These are phyloP conservation scores for Epistrophe grossulariae DNA, from an alignment of 2,888 invertebrate genomes.

Conservation along the genomic window DNA sequence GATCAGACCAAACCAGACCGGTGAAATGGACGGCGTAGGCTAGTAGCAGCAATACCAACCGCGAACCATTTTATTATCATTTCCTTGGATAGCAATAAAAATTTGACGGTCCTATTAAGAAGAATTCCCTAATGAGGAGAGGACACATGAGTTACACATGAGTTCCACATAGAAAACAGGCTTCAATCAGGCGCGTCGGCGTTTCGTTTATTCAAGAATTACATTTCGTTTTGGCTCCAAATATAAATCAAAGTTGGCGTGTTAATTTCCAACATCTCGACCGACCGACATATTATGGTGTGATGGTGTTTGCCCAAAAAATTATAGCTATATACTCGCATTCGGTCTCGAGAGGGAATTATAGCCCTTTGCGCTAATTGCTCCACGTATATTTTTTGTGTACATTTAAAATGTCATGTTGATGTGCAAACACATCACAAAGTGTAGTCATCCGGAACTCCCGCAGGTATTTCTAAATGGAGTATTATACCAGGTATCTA, in stretches of 20 bases:
- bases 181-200: conserved; percentile 4
- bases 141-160: conserved; percentile 53
- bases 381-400: conserved; percentile 20
- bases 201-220: conserved; percentile 32
- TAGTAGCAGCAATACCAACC: conserved; percentile 58
- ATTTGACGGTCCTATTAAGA: conserved; percentile 73
- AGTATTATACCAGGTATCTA: not conserved
- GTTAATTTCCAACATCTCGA: conserved; percentile 72
- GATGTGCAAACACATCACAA: conserved; percentile 38
- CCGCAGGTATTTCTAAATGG: conserved; percentile 30
- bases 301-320: conserved; percentile 56
- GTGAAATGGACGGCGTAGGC: conserved; percentile 40
- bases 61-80: conserved; percentile 63
- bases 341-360: conserved; percentile 17
- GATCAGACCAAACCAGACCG: not conserved
- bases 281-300: not conserved
- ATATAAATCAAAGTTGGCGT: conserved; percentile 61
- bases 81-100: conserved; percentile 59
- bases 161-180: not conserved
- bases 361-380: conserved; percentile 62
- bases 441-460: conserved; percentile 65
- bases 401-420: conserved; percentile 57
- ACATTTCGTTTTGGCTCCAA: conserved; percentile 18
- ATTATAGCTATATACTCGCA: conserved; percentile 12
- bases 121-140: conserved; percentile 73